Evolutionary conservation across 2,888 invertebrate genomes (phyloP), one percentile per base, ranked within the genome.

Genomic region (Cactoblastis cactorum): DNA sequence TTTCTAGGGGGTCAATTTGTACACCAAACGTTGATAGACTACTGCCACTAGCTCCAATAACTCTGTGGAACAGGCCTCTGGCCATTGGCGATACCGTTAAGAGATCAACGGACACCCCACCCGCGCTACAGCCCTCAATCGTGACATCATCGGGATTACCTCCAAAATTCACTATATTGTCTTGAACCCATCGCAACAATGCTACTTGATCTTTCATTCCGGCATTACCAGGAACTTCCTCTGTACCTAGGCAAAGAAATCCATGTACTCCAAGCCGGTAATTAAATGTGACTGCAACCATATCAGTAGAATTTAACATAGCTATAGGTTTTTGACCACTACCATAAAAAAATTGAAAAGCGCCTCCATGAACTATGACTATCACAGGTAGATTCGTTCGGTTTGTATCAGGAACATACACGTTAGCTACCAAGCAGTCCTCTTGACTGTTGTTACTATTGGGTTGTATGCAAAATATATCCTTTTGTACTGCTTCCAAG

Each of bases 291-390:
- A 56, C 56, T 52, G 45, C 51, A 11, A 24, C 66, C 63, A 33
- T 37, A 17, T 37, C 11, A 2, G 17, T 17, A 17, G 37, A 76
- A 78, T 2, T 37, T 11, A 37, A 5, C 37, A 37, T 8, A 6
- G 6, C 22, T 28, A 28, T 46, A 15, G 37, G 37, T 43, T 32
- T 22, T 6, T 17, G 24, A 45, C 18, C 3, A 37, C 2, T 17
- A 17, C 15, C 37, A 17, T 1, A 37, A 2, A 9, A 15, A 1
- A 41, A 9, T n/a, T 32, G 28, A 15, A 53, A 51, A 45, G 68
- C 75, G 9, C 81, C 82, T 22, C 80, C 80, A 48, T 83, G 83
- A 15, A 82, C 64, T 52, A 65, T 65, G 35, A 81, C 71, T 50
- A 80, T 55, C 0, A 81, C 81, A 6, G 80, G 71, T 3, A 67